These are phyloP conservation scores for Dendrocincla tyrannina DNA, from an alignment of 2,797 vertebrate genomes.

Conservation along the genomic window DNA sequence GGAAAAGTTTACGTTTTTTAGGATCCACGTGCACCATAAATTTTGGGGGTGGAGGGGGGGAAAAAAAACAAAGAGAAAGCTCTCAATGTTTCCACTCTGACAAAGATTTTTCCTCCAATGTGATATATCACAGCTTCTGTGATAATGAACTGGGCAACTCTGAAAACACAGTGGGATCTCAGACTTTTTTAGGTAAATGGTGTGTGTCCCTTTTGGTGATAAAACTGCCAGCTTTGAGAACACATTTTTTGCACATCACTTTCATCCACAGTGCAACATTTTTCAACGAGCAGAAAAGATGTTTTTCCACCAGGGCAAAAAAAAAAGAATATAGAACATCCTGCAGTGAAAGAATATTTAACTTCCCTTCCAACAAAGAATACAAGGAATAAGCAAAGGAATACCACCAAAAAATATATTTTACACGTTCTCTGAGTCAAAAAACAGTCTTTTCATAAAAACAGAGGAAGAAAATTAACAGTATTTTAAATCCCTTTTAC, in stretches of 20 bases:
- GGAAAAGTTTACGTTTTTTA: neutral
- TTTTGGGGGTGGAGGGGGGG: neutral
- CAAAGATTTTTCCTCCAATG: neutral
- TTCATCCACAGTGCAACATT: fast-evolving
- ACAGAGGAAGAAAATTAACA: neutral
- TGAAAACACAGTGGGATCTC: neutral
- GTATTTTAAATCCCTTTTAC: neutral
- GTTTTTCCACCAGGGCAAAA: neutral
- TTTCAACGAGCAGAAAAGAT: neutral
- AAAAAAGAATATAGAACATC: neutral
- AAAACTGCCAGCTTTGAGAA: neutral
- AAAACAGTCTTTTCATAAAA: neutral
- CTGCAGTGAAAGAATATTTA: neutral
- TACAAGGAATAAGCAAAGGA: neutral
- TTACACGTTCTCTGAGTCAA: neutral
- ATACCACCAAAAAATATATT: neutral
- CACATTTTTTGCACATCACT: neutral
- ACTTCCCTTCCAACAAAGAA: neutral
- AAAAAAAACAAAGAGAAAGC: neutral
- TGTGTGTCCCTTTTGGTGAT: neutral
- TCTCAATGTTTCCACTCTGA: neutral
- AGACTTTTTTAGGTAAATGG: neutral
- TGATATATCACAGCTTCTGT: neutral
- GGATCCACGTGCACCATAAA: neutral
- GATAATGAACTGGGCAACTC: neutral